Base-by-base conservation (phyloP, 1,140 invertebrate species). In the Drosophila mayri region DNA sequence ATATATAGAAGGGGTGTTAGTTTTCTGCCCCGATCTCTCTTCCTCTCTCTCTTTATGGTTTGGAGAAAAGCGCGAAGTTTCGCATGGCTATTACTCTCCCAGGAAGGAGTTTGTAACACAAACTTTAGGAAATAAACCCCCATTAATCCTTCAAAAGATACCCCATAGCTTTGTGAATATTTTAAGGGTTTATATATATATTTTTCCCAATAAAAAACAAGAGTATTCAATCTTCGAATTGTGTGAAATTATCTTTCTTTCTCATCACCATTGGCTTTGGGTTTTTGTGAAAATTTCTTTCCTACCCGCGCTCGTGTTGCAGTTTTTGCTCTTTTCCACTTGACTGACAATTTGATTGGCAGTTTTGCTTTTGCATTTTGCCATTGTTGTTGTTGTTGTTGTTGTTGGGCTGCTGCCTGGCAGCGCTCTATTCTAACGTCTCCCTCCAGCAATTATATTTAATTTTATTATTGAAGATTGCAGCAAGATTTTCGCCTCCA, bases 381-480 rank as follows among this genome's bases (percentile, higher is more conserved):
- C 58, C 58, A 38, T 80, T 84, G 25, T 57, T 62, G 44, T 37
- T 81, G 41, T 50, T 81, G 41, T 50, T 65, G 54, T 40, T 83
- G 49, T 49, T 43, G 28, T 32, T 81, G 55, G 20, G 64, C 7
- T 54, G 71, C 12, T 61, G 72, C 25, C 52, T 74, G 59, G 61
- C 61, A 66, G 30, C 46, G 32, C 66, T 67, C 77, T 85, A 74
- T 85, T 85, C 79, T 79, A 77, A 44, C 63, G 63, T 58, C 74
- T 82, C 70, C 74, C 62, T 76, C 55, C 62, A 64, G 85, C 78
- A 88, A 88, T 88, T 88, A 88, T 88, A 88, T 90, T 88, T 88
- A 88, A 88, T 88, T 88, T 88, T 88, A 88, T 90, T 88, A 88
- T 88, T 88, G 85, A 88, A 88, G 85, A 88, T 90, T 88, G 85